phyloP scores from a whole-genome alignment of 2,113 vertebrate species.

The Raphicerus campestris region DNA sequence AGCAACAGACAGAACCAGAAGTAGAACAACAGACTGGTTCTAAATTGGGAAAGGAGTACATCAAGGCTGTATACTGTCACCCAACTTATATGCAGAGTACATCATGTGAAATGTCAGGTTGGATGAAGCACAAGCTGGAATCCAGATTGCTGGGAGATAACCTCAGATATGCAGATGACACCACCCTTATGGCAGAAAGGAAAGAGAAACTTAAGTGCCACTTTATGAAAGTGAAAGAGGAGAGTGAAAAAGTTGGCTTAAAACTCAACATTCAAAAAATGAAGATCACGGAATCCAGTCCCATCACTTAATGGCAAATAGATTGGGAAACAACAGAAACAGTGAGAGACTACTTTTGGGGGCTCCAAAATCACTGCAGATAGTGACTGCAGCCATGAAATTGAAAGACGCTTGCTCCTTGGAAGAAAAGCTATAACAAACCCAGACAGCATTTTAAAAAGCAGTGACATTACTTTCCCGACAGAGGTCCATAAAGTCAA shows the following conservation, averaged over 20 bases:
- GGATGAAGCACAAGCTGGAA: neutral
- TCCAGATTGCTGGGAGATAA: neutral
- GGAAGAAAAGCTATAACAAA: neutral
- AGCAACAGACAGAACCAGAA: neutral
- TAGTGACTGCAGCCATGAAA: neutral
- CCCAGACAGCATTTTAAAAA: neutral
- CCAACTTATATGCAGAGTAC: neutral
- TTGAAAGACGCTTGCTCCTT: neutral
- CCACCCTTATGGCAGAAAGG: neutral
- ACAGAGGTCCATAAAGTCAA: neutral
- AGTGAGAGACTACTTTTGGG: neutral
- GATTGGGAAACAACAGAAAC: neutral
- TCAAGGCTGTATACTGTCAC: neutral
- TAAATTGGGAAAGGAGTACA: neutral
- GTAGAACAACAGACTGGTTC: neutral
- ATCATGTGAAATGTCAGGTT: neutral
- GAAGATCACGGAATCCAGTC: neutral
- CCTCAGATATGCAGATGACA: neutral
- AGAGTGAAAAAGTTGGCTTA: neutral
- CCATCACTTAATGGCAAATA: neutral
- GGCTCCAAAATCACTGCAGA: neutral
- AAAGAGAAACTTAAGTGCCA: neutral
- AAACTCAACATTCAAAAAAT: neutral
- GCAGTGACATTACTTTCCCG: neutral
- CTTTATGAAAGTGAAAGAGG: neutral